These are phyloP conservation scores for Zeugodacus cucurbitae DNA, from an alignment of 1,140 invertebrate species.

Conservation along the genomic window DNA sequence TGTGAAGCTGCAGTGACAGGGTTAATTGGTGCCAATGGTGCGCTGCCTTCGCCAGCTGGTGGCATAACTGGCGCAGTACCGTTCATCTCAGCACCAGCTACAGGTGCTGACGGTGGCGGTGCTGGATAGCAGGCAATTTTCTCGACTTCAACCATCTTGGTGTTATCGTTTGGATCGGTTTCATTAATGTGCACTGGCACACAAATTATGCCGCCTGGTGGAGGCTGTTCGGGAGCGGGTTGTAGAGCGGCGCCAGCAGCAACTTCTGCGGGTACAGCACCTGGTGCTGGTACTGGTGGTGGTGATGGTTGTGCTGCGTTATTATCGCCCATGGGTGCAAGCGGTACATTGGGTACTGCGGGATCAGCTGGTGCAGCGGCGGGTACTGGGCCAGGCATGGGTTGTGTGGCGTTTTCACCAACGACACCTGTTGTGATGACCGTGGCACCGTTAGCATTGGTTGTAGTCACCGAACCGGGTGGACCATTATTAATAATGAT, in stretches of 20 bases:
- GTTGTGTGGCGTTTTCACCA: slow-evolving; percentile 42
- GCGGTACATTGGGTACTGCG: slow-evolving; percentile 65
- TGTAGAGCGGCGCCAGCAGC: slow-evolving; percentile 46
- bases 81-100: slow-evolving; percentile 18
- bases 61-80: slow-evolving; percentile 9
- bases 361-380: slow-evolving; percentile 51
- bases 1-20: slow-evolving; percentile 41
- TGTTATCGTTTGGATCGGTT: slow-evolving; percentile 59
- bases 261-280: slow-evolving; percentile 46
- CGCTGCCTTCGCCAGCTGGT: slow-evolving; percentile 23
- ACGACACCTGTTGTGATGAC: slow-evolving; percentile 50
- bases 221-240: slow-evolving; percentile 46
- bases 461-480: slow-evolving; percentile 50
- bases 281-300: slow-evolving; percentile 45
- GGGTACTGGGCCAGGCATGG: slow-evolving; percentile 46
- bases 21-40: slow-evolving; percentile 51
- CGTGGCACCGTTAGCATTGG: slow-evolving; percentile 57
- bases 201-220: slow-evolving; percentile 60
- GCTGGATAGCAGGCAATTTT: slow-evolving; percentile 64
- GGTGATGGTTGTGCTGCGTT: slow-evolving; percentile 53
- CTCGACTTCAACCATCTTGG: slow-evolving; percentile 60
- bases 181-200: slow-evolving; percentile 61
- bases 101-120: slow-evolving; percentile 55
- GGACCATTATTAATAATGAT: slow-evolving; percentile 64
- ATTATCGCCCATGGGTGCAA: slow-evolving; percentile 48